Percentiles rank a stretch among this genome's conserved stretches.
phyloP scores from a whole-genome alignment of 2,113 vertebrate genomes.

The Verasper variegatus region DNA sequence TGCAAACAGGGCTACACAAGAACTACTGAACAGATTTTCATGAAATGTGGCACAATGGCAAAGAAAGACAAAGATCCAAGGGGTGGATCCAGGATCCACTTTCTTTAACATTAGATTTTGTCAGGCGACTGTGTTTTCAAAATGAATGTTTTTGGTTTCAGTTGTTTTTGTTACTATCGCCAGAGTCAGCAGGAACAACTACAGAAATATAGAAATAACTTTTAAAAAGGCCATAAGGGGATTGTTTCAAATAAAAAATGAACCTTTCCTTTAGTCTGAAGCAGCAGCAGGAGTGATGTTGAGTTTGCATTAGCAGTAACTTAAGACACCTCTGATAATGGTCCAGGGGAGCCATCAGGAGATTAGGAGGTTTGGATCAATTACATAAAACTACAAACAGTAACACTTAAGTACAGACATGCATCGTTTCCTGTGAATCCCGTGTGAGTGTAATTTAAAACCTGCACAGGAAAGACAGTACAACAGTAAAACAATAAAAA shows the following conservation, averaged over 20 bases:
- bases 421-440: neutral
- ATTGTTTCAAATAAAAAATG: neutral
- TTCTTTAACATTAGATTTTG: too few relatives aligned
- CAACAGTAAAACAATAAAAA: neutral
- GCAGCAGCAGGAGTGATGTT: neutral
- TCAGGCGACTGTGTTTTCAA: too few relatives aligned
- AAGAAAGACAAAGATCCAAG: too few relatives aligned
- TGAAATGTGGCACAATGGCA: too few relatives aligned
- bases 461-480: neutral
- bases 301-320: neutral
- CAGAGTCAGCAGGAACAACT: neutral
- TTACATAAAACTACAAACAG: constrained; percentile 23
- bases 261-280: neutral
- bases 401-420: constrained; percentile 3
- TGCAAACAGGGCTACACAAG: too few relatives aligned
- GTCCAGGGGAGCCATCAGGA: neutral
- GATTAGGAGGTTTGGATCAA: constrained; percentile 1
- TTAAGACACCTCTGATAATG: neutral
- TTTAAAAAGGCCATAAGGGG: neutral
- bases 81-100: too few relatives aligned
- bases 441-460: constrained; percentile 8
- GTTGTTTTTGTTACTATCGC: neutral
- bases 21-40: too few relatives aligned
- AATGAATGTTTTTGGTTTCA: neutral
- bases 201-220: neutral